Evolutionary conservation across 2,888 invertebrate species (phyloP), one percentile per base, ranked within the genome.

Genomic region (Polyommatus icarus): DNA sequence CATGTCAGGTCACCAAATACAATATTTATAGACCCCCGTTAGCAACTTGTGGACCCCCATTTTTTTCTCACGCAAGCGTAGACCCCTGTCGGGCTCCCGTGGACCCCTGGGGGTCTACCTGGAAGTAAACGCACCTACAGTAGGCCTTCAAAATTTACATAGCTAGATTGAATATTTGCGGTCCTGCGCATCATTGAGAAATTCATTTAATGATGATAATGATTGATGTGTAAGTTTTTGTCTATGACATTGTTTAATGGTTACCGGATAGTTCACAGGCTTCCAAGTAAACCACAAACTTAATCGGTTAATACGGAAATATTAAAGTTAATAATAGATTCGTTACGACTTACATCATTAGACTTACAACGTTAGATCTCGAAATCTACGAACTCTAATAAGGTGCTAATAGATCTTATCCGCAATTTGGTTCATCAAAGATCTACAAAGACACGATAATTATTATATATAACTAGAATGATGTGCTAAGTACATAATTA

Each of bases 401-500:
- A 29, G 61, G 61, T 61, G 59, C n/a, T 61, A 61, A 61, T 61
- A 32, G 29, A 15, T 29, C 29, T 32, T 6, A 67, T 67, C 29
- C 29, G 15, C 67, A 67, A 18, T 67, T 12, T 67, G 12, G 54
- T 54, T 54, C 15, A 67, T 67, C 10, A 20, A 12, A 24, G 12
- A 67, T 24, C 29, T 59, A 10, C 29, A 29, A 67, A 67, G 12
- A 24, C 61, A 24, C 24, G 29, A 67, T 67, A 32, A 67, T 61
- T 24, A 67, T 59, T 67, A n/a, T n/a, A n/a, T n/a, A n/a, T n/a
- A n/a, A n/a, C n/a, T n/a, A 24, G 61, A 67, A 67, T 67, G 29
- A 67, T 67, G 29, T 67, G 29, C 61, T 67, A 67, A 67, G 61
- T 24, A 67, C 4, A 29, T 67, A 67, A 67, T 59, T 59, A 59